Evolutionary conservation across 2,888 invertebrate species (phyloP).

Genomic region (Homarus gammarus): DNA sequence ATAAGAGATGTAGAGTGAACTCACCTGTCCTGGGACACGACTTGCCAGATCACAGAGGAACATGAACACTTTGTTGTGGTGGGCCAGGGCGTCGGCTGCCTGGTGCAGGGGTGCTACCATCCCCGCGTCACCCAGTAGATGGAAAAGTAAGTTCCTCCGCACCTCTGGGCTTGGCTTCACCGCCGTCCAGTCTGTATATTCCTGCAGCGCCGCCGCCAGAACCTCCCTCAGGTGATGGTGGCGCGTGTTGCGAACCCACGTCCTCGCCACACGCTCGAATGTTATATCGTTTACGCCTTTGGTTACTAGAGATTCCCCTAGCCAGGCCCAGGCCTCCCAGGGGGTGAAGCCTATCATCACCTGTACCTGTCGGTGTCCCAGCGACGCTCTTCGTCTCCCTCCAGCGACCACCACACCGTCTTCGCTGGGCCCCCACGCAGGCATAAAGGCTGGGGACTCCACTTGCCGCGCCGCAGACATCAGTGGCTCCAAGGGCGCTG

Average conservation of each 20-base stretch:
- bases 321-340: conserved; percentile 74
- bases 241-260: conserved; percentile 67
- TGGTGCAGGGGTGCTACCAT: conserved; percentile 73
- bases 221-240: conserved; percentile 72
- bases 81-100: conserved; percentile 64
- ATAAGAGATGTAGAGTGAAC: too few species aligned
- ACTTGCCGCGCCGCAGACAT: conserved; percentile 75
- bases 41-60: conserved; percentile 66
- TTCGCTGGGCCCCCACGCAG: conserved; percentile 75
- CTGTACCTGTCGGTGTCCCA: conserved; percentile 50
- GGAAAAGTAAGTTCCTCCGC: conserved; percentile 58
- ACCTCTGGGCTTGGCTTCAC: conserved; percentile 36
- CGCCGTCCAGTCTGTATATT: conserved; percentile 76
- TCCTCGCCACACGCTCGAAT: conserved; percentile 66
- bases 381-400: conserved; percentile 23
- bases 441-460: conserved; percentile 82
- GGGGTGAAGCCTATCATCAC: conserved; percentile 72
- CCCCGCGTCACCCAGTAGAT: conserved; percentile 72
- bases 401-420: conserved; percentile 74
- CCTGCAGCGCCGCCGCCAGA: conserved; percentile 74
- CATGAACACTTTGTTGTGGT: conserved; percentile 67
- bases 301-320: conserved; percentile 53
- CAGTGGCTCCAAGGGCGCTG: conserved; percentile 70
- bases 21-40: conserved; percentile 48
- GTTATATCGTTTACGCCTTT: conserved; percentile 55